These are phyloP conservation scores for Ia io DNA, from an alignment of 2,113 vertebrate species.

Conservation along the genomic window DNA sequence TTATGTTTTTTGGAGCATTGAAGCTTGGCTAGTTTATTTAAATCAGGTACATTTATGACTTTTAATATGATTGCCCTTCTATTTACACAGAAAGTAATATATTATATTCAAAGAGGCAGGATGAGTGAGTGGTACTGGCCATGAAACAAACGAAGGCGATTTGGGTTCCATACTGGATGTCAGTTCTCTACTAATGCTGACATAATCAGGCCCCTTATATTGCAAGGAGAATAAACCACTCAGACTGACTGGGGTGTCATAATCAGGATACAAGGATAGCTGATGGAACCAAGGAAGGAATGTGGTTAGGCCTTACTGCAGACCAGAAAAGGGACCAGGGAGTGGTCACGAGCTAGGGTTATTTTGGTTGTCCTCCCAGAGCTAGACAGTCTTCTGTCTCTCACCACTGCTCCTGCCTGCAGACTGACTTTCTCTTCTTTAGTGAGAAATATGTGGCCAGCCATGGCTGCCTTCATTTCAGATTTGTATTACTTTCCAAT, in stretches of 20 bases:
- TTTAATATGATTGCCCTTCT: conserved; percentile 60
- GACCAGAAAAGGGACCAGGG: neutral
- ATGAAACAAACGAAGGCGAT: conserved; percentile 2
- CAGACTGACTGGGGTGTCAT: neutral
- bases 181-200: neutral
- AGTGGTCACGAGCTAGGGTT: neutral
- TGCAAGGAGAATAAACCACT: conserved; percentile 25
- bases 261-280: neutral
- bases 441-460: neutral
- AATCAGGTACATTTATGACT: conserved; percentile 67
- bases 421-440: neutral
- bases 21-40: conserved; percentile 74
- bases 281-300: neutral
- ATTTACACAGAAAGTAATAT: conserved; percentile 62
- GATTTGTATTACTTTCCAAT: neutral
- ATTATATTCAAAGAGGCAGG: conserved; percentile 58
- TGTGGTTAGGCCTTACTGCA: neutral
- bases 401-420: neutral
- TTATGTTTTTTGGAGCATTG: conserved; percentile 63
- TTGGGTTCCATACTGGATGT: conserved; percentile 18
- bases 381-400: neutral
- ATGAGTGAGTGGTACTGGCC: conserved; percentile 36
- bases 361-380: neutral
- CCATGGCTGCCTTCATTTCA: neutral
- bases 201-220: neutral